These are phyloP conservation scores for Mamestra brassicae DNA, from an alignment of 2,888 invertebrate genomes.

Conservation along the genomic window DNA sequence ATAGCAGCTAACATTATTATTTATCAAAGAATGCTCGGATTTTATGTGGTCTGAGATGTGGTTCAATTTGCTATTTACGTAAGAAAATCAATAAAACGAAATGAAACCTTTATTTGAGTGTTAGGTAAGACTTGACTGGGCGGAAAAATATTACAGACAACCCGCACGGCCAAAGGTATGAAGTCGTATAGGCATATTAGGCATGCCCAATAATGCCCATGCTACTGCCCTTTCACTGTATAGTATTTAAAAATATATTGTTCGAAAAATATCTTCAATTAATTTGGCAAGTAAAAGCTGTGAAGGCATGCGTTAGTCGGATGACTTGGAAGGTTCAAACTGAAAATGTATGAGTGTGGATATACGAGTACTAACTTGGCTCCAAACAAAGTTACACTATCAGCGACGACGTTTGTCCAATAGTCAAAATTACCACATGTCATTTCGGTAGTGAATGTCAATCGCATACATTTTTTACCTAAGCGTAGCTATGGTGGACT, in stretches of 20 bases:
- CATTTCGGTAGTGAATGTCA: too few species aligned
- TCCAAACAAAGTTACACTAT: background rate
- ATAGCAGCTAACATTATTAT: constrained; percentile 33
- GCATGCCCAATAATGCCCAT: background rate
- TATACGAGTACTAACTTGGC: too few species aligned
- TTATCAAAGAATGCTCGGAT: background rate
- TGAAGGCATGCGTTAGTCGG: background rate
- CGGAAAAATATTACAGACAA: background rate
- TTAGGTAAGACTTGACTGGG: constrained; percentile 3
- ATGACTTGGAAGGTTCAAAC: background rate
- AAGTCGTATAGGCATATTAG: background rate
- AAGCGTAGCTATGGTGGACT: too few species aligned
- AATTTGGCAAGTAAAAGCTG: background rate
- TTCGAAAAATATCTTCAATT: background rate
- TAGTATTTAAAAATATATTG: background rate
- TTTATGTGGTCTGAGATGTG: constrained; percentile 2
- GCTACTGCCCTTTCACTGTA: background rate
- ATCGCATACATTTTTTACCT: too few species aligned
- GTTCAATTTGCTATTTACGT: constrained; percentile 8
- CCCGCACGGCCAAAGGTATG: background rate
- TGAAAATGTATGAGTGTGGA: background rate
- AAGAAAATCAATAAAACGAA: constrained; percentile 47
- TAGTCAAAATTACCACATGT: background rate
- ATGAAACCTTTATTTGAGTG: constrained; percentile 32
- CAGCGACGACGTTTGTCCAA: background rate